Evolutionary conservation across 2,113 vertebrate species (phyloP).

Genomic region (Tapirus terrestris): DNA sequence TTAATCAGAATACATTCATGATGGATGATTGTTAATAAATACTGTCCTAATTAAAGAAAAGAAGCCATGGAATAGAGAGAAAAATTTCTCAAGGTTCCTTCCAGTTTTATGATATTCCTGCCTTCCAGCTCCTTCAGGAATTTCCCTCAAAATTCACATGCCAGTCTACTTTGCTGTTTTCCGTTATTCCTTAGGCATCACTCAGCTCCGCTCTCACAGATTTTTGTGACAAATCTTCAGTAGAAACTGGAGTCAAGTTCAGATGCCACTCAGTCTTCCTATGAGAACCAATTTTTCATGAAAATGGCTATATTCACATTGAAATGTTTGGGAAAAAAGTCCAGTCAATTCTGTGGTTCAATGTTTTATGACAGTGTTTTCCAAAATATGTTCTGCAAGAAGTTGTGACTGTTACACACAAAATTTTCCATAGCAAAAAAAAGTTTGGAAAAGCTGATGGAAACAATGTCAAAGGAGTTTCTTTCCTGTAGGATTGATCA

Average conservation of each 20-base stretch:
- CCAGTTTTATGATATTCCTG: not conserved
- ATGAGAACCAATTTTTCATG: not conserved
- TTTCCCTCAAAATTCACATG: not conserved
- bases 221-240: not conserved
- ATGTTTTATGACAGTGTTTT: not conserved
- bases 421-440: slow-evolving; percentile 12
- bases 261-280: not conserved
- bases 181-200: not conserved
- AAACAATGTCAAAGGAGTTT: not conserved
- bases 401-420: not conserved
- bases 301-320: not conserved
- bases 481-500: not conserved
- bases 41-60: not conserved
- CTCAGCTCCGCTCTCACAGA: not conserved
- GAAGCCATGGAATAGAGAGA: not conserved
- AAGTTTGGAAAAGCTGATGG: not conserved
- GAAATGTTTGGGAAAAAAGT: not conserved
- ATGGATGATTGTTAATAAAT: not conserved
- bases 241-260: not conserved
- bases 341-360: not conserved
- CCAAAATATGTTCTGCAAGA: not conserved
- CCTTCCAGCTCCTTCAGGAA: not conserved
- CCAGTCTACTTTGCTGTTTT: not conserved
- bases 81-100: not conserved
- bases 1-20: not conserved